Percentiles rank a stretch among this genome's conserved stretches.
Evolutionary conservation across 2,888 invertebrate genomes (phyloP).

Genomic region (Dicyrtoma fusca): DNA sequence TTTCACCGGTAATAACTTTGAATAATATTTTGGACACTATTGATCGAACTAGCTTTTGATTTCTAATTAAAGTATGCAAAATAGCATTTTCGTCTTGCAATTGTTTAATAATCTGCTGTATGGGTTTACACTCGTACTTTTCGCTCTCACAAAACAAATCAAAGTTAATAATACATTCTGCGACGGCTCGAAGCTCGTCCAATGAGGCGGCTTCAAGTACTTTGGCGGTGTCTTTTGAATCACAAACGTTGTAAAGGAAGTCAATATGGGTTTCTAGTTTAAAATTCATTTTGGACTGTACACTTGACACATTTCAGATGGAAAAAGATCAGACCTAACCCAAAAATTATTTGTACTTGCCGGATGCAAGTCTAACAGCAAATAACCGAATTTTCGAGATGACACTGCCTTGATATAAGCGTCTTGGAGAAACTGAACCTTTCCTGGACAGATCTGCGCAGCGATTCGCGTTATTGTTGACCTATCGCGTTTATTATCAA

Average conservation of each 20-base stretch:
- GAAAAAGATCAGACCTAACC: background rate
- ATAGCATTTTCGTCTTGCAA: no score
- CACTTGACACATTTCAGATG: background rate
- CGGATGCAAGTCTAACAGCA: slow-evolving; percentile 12
- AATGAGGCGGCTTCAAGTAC: no score
- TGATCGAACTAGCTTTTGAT: no score
- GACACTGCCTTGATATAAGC: slow-evolving; percentile 7
- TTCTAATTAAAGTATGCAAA: no score
- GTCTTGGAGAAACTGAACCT: background rate
- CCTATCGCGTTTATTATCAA: slow-evolving; percentile 12
- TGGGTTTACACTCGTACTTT: background rate
- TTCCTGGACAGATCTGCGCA: slow-evolving; percentile 15
- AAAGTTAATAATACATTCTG: background rate
- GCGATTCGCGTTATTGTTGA: background rate
- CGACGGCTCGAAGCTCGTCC: background rate
- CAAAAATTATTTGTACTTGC: no score
- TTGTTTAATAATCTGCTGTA: no score
- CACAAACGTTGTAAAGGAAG: no score
- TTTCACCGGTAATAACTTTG: no score
- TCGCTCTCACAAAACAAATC: background rate
- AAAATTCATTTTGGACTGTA: slow-evolving; percentile 1
- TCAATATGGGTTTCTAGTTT: no score
- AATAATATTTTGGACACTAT: no score
- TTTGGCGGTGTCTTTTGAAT: no score
- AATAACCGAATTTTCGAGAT: background rate